These are phyloP conservation scores for Macropus fuliginosus DNA, from an alignment of 2,797 vertebrate genomes.

Conservation along the genomic window DNA sequence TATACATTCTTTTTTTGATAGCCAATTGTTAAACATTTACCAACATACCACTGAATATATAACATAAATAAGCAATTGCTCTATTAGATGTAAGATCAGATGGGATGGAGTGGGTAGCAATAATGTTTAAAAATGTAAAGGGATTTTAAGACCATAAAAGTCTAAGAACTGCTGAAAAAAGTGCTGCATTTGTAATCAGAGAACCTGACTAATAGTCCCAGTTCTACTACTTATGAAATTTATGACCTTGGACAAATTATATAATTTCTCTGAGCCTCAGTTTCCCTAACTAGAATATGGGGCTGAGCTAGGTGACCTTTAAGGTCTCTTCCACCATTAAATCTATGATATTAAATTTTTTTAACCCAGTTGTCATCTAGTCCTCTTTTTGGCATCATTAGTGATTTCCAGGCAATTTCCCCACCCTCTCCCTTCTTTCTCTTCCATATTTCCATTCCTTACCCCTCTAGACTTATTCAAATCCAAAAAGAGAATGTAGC, in stretches of 20 bases:
- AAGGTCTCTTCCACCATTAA: not conserved
- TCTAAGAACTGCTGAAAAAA: not conserved
- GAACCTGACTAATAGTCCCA: not conserved
- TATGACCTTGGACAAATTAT: not conserved
- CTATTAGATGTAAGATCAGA: not conserved
- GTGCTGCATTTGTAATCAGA: not conserved
- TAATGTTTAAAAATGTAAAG: not conserved
- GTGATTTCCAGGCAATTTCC: not conserved
- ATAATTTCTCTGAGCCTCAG: not conserved
- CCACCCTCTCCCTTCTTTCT: not conserved
- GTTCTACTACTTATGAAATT: not conserved
- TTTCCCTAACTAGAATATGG: not conserved
- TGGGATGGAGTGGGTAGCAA: not conserved
- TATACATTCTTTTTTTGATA: not conserved
- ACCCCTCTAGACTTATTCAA: constrained; percentile 5
- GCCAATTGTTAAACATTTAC: not conserved
- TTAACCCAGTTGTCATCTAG: not conserved
- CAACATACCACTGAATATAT: not conserved
- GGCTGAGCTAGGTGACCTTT: not conserved
- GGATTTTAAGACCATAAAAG: not conserved
- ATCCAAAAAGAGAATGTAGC: not conserved
- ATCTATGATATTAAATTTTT: not conserved
- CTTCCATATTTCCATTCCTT: not conserved
- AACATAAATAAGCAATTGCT: not conserved
- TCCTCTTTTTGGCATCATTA: not conserved